phyloP scores from a whole-genome alignment of 2,797 vertebrate species.

The Sebastes jordani region DNA sequence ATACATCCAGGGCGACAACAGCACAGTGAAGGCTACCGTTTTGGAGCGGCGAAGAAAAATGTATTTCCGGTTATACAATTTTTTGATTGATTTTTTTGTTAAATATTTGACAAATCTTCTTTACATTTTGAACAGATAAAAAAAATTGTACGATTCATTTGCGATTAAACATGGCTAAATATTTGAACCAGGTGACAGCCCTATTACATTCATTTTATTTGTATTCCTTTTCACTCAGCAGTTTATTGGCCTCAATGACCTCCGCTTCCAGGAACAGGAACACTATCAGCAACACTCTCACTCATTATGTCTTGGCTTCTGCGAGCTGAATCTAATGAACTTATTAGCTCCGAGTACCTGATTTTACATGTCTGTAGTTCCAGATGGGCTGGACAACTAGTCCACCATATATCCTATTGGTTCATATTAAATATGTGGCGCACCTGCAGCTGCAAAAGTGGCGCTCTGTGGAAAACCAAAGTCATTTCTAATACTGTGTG shows the following conservation, averaged over 20 bases:
- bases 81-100: no score
- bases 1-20: no score
- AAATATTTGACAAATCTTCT: no score
- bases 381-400: slow-evolving; percentile 6
- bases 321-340: slow-evolving; percentile 33
- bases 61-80: no score
- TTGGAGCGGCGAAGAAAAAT: no score
- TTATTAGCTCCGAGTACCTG: slow-evolving; percentile 10
- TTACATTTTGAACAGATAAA: no score
- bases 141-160: no score
- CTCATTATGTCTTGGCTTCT: slow-evolving; percentile 32
- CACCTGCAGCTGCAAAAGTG: slow-evolving; percentile 55
- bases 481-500: slow-evolving; percentile 66
- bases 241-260: slow-evolving; percentile 30
- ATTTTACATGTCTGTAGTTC: slow-evolving; percentile 28
- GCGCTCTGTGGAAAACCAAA: slow-evolving; percentile 43
- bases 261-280: slow-evolving; percentile 28
- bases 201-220: neutral
- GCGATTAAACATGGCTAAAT: no score
- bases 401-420: slow-evolving; percentile 30
- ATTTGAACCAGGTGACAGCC: no score
- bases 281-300: slow-evolving; percentile 29
- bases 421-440: slow-evolving; percentile 13
- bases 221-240: slow-evolving; percentile 1
- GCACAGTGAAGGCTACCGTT: no score